Conservation (phyloP, 2,797 vertebrate genomes). For the Oophaga sylvatica region DNA sequence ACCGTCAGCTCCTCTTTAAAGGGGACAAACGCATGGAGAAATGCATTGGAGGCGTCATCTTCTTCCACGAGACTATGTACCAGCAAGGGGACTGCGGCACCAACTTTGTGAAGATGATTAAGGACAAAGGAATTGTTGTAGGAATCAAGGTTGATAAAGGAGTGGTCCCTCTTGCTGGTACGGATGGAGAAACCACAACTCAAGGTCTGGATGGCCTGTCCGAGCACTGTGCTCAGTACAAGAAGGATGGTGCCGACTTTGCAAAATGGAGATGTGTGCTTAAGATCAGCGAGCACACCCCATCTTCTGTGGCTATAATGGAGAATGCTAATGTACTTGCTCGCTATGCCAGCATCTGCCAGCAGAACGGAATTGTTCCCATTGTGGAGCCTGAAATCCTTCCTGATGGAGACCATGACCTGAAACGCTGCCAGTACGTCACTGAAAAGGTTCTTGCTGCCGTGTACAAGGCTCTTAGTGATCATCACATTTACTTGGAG, state of each 20-base stretch:
- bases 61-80: constrained; percentile 98
- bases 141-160: constrained; percentile 99
- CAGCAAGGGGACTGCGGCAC: constrained; percentile 90
- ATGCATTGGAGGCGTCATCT: constrained; percentile 95
- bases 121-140: constrained; percentile 89
- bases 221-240: constrained; percentile 95
- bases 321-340: constrained; percentile 95
- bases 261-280: constrained; percentile 98
- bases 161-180: constrained; percentile 91
- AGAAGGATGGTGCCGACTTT: constrained; percentile 93
- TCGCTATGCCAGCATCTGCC: constrained; percentile 96
- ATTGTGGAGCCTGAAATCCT: constrained; percentile 95
- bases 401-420: constrained; percentile 94
- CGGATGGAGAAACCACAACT: constrained; percentile 91
- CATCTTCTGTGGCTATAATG: constrained; percentile 86
- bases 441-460: constrained; percentile 95
- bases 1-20: constrained; percentile 93
- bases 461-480: constrained; percentile 94
- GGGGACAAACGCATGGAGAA: constrained; percentile 89
- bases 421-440: constrained; percentile 92
- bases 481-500: constrained; percentile 95
- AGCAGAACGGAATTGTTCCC: constrained; percentile 97
- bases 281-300: constrained; percentile 90
- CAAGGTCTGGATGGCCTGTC: constrained; percentile 96
- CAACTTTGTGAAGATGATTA: constrained; percentile 88